Evolutionary conservation across 92 coral and sea anemone genomes (phyloP).

Genomic region (Phenganax stokvisi): DNA sequence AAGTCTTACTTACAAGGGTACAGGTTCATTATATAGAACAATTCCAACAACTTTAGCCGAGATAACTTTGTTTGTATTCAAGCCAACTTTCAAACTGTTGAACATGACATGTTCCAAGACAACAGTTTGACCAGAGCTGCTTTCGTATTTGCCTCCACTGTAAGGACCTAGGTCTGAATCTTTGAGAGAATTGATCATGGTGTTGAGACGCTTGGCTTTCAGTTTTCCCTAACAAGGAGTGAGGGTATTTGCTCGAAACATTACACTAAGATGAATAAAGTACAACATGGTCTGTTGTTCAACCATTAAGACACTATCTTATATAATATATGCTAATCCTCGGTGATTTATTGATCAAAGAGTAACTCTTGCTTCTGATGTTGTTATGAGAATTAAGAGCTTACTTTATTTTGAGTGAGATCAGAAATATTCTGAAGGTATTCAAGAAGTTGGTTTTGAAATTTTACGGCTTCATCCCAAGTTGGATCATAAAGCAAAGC

Average conservation of each 20-base stretch:
- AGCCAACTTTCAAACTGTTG: slow-evolving; percentile 57
- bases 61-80: slow-evolving; percentile 72
- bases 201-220: slow-evolving; percentile 73
- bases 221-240: slow-evolving; percentile 64
- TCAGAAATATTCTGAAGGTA: slow-evolving; percentile 64
- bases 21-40: slow-evolving; percentile 82
- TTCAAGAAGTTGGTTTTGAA: slow-evolving; percentile 56
- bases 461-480: slow-evolving; percentile 68
- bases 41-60: slow-evolving; percentile 89
- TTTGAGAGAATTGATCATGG: slow-evolving; percentile 71
- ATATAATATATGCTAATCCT: too few species aligned
- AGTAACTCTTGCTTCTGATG: too few species aligned
- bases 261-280: neutral
- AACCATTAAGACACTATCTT: too few species aligned
- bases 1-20: slow-evolving; percentile 75
- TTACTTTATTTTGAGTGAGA: slow-evolving; percentile 74
- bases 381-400: neutral
- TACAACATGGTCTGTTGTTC: too few species aligned
- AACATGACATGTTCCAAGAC: slow-evolving; percentile 53
- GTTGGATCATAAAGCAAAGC: slow-evolving; percentile 75
- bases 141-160: slow-evolving; percentile 73
- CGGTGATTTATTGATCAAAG: too few species aligned
- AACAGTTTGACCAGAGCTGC: slow-evolving; percentile 63
- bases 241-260: neutral
- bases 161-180: slow-evolving; percentile 88